phyloP scores from a whole-genome alignment of 1,140 invertebrate genomes.

The Neoseiulus cucumeris region DNA sequence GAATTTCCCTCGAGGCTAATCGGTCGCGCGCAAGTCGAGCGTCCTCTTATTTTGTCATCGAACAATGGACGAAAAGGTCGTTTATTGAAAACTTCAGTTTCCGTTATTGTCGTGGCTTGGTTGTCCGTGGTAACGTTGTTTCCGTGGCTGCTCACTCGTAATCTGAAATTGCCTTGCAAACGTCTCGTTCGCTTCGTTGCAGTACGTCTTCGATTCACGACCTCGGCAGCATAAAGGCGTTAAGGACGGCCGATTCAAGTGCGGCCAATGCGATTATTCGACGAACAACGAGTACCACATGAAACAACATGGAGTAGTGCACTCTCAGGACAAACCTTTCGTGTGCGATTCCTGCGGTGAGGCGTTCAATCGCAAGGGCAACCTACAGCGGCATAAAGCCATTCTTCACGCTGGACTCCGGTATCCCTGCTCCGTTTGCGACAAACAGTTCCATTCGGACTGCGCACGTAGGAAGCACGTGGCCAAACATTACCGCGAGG shows the following conservation, averaged over 20 bases:
- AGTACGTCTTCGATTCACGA: conserved; percentile 5
- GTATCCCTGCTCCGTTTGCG: conserved; percentile 8
- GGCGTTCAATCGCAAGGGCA: conserved; percentile 11
- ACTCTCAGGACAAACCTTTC: conserved; percentile 10
- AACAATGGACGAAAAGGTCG: too few species aligned
- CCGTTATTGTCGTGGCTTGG: too few species aligned
- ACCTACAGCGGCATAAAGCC: conserved; percentile 10
- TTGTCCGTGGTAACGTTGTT: too few species aligned
- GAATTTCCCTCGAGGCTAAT: too few species aligned
- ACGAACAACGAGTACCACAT: conserved; percentile 10
- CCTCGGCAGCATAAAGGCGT: conserved; percentile 6
- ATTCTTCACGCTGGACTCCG: conserved; percentile 6
- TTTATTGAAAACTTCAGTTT: too few species aligned
- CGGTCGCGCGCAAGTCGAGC: too few species aligned
- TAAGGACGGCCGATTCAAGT: conserved; percentile 8
- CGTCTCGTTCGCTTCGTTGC: neutral
- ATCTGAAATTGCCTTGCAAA: neutral
- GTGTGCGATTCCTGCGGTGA: conserved; percentile 9
- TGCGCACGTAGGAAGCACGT: conserved; percentile 2
- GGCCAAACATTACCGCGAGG: conserved; percentile 9
- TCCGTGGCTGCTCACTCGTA: too few species aligned
- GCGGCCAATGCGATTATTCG: conserved; percentile 7
- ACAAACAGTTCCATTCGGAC: conserved; percentile 9
- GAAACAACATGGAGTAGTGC: conserved; percentile 9
- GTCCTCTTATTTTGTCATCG: too few species aligned